Conservation (phyloP, 2,113 vertebrate species). For the Calyptommatus sinebrachiatus region DNA sequence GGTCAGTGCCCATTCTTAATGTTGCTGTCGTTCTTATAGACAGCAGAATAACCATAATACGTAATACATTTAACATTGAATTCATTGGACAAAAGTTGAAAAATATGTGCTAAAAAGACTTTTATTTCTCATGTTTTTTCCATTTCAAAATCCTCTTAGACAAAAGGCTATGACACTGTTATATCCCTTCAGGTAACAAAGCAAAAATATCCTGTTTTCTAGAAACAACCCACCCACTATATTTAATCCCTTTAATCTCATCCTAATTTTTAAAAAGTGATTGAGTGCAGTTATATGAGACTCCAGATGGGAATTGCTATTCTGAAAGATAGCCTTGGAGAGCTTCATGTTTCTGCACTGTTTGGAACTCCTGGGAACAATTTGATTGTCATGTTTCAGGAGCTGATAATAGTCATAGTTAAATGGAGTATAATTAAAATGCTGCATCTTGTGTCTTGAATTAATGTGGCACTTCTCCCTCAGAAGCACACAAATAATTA, state of each 20-base stretch:
- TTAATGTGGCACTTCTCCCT: constrained; percentile 31
- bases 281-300: background rate
- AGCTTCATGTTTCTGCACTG: background rate
- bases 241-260: background rate
- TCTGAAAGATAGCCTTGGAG: constrained; percentile 3
- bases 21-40: no score
- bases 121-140: background rate
- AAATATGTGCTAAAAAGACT: background rate
- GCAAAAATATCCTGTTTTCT: background rate
- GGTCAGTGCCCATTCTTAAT: no score
- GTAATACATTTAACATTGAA: no score
- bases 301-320: constrained; percentile 25
- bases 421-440: constrained; percentile 21
- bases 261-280: background rate
- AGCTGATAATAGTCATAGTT: constrained; percentile 18
- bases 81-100: background rate
- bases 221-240: background rate
- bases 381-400: constrained; percentile 14
- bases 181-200: background rate
- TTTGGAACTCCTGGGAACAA: background rate
- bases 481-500: constrained; percentile 13
- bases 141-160: constrained; percentile 4
- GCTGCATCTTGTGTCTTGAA: constrained; percentile 21
- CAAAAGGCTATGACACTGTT: background rate
- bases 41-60: no score